Base-by-base conservation (phyloP, 1,140 invertebrate species). In the Argopecten irradians region DNA sequence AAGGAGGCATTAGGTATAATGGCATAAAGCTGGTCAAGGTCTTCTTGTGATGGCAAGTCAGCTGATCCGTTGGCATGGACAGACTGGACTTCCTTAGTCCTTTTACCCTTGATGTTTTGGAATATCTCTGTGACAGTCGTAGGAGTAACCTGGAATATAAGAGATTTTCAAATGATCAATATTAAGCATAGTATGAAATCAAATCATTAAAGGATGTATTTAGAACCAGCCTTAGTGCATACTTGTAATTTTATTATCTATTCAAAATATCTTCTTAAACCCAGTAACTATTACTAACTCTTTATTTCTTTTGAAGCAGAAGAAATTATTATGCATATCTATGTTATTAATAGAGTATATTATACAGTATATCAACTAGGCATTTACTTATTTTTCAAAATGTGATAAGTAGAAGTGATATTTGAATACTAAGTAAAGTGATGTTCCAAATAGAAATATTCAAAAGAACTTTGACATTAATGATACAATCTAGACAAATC, bases 1-100 rank as follows among this genome's bases (percentile, higher is more conserved):
- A 35, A 35, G 34, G 36, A 34, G 84, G 33, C 36, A 22, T 85
- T 85, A 36, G 34, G 39, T 43, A 28, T 16, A 11, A 34, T 33
- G 32, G 55, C 55, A 86, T 34, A 86, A 19, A 55, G 35, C n/a
- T 86, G 34, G 43, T 86, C 85, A 55, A 55, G 28, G 22, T 35
- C 41, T 86, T 46, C 35, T 13, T 22, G 41, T 55, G 8, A 39
- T 8, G 84, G 85, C 16, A 86, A 16, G 5, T 33, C 11, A 43
- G 41, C 41, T 34, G 19, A 86, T 14, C 14, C 13, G 36, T 34
- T 35, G n/a, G 22, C 46, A n/a, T 35, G 0, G 28, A 86, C 33
- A 14, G 34, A 36, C 22, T 35, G n/a, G 11, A 28, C n/a, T 85
- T 35, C 34, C 39, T 85, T 34, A 1, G 16, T 85, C 34, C 34